Percentiles rank a stretch among this genome's conserved stretches.
Evolutionary conservation across 1,140 invertebrate species (phyloP).

Genomic region (Cryptotermes secundus): DNA sequence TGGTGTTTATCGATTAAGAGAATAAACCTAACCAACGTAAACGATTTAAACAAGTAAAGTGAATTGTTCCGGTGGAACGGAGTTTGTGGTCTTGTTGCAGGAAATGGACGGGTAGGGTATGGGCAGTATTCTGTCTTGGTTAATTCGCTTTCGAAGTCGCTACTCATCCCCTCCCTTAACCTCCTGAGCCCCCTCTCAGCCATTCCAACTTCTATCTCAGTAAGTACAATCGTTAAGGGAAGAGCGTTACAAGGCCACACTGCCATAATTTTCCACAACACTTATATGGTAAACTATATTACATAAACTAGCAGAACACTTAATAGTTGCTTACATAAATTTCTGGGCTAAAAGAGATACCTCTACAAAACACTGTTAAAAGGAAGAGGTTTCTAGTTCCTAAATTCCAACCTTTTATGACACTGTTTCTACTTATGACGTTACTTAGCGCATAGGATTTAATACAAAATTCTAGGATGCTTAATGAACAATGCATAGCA

Average conservation of each 20-base stretch:
- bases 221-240: neutral
- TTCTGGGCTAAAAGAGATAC: neutral
- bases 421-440: no score
- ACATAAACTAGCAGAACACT: neutral
- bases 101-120: neutral
- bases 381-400: neutral
- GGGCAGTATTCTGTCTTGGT: constrained; percentile 5
- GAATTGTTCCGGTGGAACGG: neutral
- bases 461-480: no score
- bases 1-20: neutral
- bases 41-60: constrained; percentile 16
- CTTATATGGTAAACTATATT: neutral
- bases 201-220: neutral
- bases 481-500: no score
- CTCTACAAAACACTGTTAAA: neutral
- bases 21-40: neutral
- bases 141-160: constrained; percentile 7
- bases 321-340: neutral
- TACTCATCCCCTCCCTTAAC: no score
- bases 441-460: no score
- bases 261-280: neutral
- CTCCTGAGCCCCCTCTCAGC: no score
- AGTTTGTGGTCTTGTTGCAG: constrained; percentile 5
- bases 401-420: no score
- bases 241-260: neutral